These are phyloP conservation scores for Araneus ventricosus DNA, from an alignment of 1,140 invertebrate species.

Conservation along the genomic window DNA sequence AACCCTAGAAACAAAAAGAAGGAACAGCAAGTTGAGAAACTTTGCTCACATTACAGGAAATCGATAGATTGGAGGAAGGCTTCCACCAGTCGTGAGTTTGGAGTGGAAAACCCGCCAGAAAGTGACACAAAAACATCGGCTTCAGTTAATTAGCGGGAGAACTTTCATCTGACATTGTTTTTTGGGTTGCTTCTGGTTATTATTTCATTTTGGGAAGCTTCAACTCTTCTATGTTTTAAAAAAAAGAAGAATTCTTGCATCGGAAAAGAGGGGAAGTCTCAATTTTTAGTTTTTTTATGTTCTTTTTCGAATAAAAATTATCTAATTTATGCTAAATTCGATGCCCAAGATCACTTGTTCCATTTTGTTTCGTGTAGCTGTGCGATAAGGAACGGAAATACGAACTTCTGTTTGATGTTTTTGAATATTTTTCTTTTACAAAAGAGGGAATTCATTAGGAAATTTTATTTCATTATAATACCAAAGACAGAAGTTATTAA, in stretches of 20 bases:
- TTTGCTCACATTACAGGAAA: slow-evolving; percentile 46
- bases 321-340: not conserved
- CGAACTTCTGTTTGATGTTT: not conserved
- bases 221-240: not conserved
- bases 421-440: not conserved
- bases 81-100: not conserved
- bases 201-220: not conserved
- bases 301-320: not conserved
- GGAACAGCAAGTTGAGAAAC: not conserved
- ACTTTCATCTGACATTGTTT: slow-evolving; percentile 34
- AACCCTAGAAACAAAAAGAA: not conserved
- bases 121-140: slow-evolving; percentile 45
- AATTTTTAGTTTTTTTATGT: not conserved
- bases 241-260: not conserved
- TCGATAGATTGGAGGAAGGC: slow-evolving; percentile 27
- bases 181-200: not conserved
- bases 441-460: too few relatives aligned
- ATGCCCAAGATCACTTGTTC: not conserved
- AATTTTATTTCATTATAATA: too few relatives aligned
- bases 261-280: not conserved
- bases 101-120: slow-evolving; percentile 12
- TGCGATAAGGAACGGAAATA: not conserved
- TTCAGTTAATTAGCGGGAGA: slow-evolving; percentile 31
- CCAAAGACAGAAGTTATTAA: too few relatives aligned
- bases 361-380: not conserved